Evolutionary conservation across 2,113 vertebrate genomes (phyloP).

Genomic region (Elanus axillaris): DNA sequence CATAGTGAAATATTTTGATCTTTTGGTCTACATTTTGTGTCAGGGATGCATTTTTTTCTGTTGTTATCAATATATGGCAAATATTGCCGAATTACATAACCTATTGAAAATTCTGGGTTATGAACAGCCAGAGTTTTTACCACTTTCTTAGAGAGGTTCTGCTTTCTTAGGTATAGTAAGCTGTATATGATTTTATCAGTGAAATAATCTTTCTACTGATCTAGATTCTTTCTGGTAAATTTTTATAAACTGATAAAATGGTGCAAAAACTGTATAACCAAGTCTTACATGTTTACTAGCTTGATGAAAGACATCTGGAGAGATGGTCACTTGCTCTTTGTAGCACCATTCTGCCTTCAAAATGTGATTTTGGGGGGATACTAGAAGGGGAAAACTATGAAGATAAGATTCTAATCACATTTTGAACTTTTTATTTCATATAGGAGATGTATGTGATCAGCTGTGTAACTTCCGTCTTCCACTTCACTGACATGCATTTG

Average conservation of each 20-base stretch:
- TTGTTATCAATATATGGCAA: not conserved
- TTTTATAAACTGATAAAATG: not conserved
- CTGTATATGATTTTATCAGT: not conserved
- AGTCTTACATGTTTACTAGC: not conserved
- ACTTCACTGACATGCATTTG: not conserved
- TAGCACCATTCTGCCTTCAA: not conserved
- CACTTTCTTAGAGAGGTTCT: not conserved
- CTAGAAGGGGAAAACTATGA: not conserved
- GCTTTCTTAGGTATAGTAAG: not conserved
- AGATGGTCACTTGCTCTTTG: not conserved
- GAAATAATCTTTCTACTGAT: not conserved
- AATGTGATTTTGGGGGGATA: not conserved
- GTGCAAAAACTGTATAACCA: not conserved
- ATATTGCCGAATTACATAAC: not conserved
- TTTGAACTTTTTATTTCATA: not conserved
- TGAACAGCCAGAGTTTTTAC: not conserved
- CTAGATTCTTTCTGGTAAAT: not conserved
- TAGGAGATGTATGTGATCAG: not conserved
- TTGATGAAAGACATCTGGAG: not conserved
- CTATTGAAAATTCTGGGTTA: not conserved
- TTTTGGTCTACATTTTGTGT: not conserved
- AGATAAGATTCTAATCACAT: not conserved
- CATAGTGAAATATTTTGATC: not conserved
- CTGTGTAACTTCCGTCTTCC: not conserved
- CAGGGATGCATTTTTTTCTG: not conserved